phyloP scores from a whole-genome alignment of 2,888 invertebrate genomes.

The Dicyrtomina minuta region DNA sequence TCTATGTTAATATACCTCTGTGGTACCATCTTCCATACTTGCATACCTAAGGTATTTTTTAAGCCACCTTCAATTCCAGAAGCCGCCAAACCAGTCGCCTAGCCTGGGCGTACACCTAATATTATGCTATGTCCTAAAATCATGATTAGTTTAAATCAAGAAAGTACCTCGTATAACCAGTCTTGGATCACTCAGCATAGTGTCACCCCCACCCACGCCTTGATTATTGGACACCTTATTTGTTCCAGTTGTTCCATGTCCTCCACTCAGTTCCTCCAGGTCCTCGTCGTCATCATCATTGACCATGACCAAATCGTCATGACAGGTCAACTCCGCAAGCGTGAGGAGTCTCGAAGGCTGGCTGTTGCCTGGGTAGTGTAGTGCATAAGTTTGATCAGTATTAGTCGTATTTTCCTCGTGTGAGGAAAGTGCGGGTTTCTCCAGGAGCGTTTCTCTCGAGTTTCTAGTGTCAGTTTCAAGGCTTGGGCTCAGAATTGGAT shows the following conservation, averaged over 20 bases:
- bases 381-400: conserved; percentile 1
- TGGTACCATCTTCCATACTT: no score
- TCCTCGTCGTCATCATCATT: neutral
- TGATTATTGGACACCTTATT: neutral
- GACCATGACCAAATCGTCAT: conserved; percentile 8
- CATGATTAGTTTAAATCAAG: no score
- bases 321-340: conserved; percentile 14
- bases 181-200: neutral
- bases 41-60: no score
- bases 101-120: no score
- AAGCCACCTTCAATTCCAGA: no score
- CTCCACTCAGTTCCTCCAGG: neutral
- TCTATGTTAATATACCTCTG: no score
- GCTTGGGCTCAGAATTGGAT: no score
- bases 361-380: conserved; percentile 6
- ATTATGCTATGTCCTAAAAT: no score
- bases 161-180: neutral
- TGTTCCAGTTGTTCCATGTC: neutral
- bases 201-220: conserved; percentile 6
- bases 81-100: no score
- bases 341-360: neutral
- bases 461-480: no score
- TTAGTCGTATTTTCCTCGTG: neutral
- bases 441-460: no score
- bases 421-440: no score